These are phyloP conservation scores for Esperia sulphurella DNA, from an alignment of 2,888 invertebrate genomes.

Conservation along the genomic window DNA sequence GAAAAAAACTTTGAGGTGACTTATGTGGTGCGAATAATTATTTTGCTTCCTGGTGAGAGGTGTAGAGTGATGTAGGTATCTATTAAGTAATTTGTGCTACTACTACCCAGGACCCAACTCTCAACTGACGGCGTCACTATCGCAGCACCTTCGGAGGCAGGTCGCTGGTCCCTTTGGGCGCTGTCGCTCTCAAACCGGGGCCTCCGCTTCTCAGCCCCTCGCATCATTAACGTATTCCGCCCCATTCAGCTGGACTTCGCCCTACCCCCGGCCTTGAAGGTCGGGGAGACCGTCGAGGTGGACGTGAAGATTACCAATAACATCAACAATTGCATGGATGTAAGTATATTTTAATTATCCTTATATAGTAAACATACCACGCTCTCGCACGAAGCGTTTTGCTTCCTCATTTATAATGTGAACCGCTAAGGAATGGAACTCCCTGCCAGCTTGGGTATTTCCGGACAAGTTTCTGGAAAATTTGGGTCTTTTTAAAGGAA, in stretches of 20 bases:
- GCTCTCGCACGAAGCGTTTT: too few species aligned
- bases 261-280: slow-evolving; percentile 79
- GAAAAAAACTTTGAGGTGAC: too few species aligned
- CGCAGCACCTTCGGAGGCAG: slow-evolving; percentile 80
- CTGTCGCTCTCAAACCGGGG: slow-evolving; percentile 76
- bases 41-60: too few species aligned
- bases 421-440: too few species aligned
- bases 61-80: too few species aligned
- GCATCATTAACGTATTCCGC: slow-evolving; percentile 80
- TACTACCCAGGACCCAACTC: slow-evolving; percentile 71
- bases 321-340: slow-evolving; percentile 84
- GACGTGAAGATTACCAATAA: slow-evolving; percentile 84
- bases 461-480: too few species aligned
- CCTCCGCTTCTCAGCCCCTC: slow-evolving; percentile 77
- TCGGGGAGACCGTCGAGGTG: slow-evolving; percentile 83
- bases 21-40: too few species aligned
- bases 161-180: slow-evolving; percentile 83
- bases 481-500: too few species aligned
- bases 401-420: too few species aligned
- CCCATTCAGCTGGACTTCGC: slow-evolving; percentile 82
- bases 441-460: too few species aligned
- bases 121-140: slow-evolving; percentile 80
- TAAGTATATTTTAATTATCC: slow-evolving; percentile 57
- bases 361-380: too few species aligned
- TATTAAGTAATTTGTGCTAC: too few species aligned